phyloP scores from a whole-genome alignment of 2,113 vertebrate genomes.

The Tetrax tetrax region DNA sequence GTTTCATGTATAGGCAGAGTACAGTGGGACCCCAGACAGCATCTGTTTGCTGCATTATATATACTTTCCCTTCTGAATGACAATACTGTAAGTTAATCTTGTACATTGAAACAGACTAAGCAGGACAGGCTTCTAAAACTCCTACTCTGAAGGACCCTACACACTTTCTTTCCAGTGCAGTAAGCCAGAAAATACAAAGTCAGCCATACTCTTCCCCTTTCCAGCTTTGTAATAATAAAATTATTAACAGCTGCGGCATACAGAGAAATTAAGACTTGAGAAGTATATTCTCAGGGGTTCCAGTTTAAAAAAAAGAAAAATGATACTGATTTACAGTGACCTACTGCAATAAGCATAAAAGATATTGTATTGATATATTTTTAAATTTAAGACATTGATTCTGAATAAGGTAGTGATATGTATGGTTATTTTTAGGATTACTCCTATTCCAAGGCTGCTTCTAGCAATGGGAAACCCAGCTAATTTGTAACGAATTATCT shows the following conservation, averaged over 20 bases:
- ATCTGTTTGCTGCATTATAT: neutral
- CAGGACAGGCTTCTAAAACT: neutral
- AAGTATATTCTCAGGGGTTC: neutral
- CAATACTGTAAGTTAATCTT: neutral
- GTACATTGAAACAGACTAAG: neutral
- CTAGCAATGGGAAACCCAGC: neutral
- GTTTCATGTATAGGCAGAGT: neutral
- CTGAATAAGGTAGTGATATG: neutral
- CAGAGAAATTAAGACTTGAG: neutral
- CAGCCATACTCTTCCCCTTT: neutral
- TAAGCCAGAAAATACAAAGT: neutral
- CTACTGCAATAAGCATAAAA: neutral
- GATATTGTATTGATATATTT: neutral
- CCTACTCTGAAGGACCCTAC: neutral
- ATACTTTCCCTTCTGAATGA: neutral
- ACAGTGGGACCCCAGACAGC: neutral
- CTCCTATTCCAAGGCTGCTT: neutral
- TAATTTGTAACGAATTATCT: conserved; percentile 32
- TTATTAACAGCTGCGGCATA: neutral
- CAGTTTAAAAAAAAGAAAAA: neutral
- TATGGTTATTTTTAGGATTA: neutral
- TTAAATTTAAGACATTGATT: neutral
- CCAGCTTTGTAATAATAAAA: neutral
- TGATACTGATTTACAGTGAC: neutral
- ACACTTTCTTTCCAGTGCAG: neutral